Conservation (phyloP, 1,140 invertebrate species). For the Sycophaga agraensis region DNA sequence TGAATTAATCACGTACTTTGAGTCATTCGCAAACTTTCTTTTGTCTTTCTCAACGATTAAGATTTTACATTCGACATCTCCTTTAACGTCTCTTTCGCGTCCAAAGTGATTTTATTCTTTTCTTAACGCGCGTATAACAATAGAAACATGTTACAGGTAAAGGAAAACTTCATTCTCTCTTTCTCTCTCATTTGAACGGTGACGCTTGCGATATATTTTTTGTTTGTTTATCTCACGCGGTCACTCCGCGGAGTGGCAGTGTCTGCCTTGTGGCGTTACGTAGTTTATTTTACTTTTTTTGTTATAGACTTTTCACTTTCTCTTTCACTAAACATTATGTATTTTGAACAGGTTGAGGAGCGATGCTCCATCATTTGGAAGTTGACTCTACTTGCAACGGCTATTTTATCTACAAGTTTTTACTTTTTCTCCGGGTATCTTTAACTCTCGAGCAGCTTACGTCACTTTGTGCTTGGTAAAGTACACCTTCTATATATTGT, state of each 20-base stretch:
- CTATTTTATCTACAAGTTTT: neutral
- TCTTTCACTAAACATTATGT: too few relatives aligned
- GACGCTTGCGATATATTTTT: slow-evolving; percentile 8
- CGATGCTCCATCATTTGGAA: neutral
- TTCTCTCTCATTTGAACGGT: slow-evolving; percentile 13
- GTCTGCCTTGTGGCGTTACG: slow-evolving; percentile 49
- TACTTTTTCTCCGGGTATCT: neutral
- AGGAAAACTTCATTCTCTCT: slow-evolving; percentile 11
- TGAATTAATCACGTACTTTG: neutral
- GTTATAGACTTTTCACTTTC: neutral
- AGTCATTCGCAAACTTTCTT: neutral
- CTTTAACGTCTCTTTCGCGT: neutral
- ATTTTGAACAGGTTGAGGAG: too few relatives aligned
- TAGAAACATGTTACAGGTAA: neutral
- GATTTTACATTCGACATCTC: neutral
- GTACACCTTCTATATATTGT: slow-evolving; percentile 11
- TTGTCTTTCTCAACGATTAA: neutral
- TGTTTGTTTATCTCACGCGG: slow-evolving; percentile 29
- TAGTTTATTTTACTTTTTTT: slow-evolving; percentile 31
- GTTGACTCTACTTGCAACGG: neutral
- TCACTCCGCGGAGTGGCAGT: slow-evolving; percentile 48
- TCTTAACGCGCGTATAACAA: neutral
- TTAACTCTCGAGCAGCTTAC: neutral
- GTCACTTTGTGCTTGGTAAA: neutral
- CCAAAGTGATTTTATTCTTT: neutral